Conservation (phyloP, 1,140 invertebrate genomes). For the Cherax quadricarinatus region DNA sequence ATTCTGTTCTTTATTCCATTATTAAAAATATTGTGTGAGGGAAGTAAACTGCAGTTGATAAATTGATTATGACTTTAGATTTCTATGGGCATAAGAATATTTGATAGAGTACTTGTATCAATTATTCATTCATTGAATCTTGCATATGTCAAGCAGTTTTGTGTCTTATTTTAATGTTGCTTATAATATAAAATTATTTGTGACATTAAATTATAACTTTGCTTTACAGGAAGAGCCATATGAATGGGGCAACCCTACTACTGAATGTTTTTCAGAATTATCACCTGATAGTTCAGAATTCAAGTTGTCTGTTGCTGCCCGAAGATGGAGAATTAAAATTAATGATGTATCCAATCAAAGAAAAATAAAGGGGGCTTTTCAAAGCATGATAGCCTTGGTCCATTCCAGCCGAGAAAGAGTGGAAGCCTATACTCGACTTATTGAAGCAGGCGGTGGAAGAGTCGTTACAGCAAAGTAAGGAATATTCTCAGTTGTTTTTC, state of each 20-base stretch:
- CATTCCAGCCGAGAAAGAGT: constrained; percentile 41
- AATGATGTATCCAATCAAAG: neutral
- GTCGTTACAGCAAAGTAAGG: constrained; percentile 22
- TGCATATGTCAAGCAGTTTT: too few relatives aligned
- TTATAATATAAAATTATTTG: too few relatives aligned
- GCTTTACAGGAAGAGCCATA: constrained; percentile 82
- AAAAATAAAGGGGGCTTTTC: constrained; percentile 11
- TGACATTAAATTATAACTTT: neutral
- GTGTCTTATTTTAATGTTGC: neutral
- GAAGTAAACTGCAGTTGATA: too few relatives aligned
- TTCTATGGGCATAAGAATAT: too few relatives aligned
- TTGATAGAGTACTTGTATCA: too few relatives aligned
- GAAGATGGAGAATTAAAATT: constrained; percentile 75
- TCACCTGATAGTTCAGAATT: constrained; percentile 37
- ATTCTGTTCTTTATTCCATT: too few relatives aligned
- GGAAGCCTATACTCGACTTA: constrained; percentile 37
- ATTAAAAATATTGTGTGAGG: too few relatives aligned
- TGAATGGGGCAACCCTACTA: constrained; percentile 76
- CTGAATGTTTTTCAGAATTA: constrained; percentile 52
- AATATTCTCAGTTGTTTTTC: neutral
- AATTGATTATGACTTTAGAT: too few relatives aligned
- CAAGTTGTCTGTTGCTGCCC: constrained; percentile 76
- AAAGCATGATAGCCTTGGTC: constrained; percentile 44
- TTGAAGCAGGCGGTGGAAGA: constrained; percentile 53
- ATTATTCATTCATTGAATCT: too few relatives aligned